phyloP scores from a whole-genome alignment of 1,140 invertebrate genomes.

The Brachionus asplanchnoidis region DNA sequence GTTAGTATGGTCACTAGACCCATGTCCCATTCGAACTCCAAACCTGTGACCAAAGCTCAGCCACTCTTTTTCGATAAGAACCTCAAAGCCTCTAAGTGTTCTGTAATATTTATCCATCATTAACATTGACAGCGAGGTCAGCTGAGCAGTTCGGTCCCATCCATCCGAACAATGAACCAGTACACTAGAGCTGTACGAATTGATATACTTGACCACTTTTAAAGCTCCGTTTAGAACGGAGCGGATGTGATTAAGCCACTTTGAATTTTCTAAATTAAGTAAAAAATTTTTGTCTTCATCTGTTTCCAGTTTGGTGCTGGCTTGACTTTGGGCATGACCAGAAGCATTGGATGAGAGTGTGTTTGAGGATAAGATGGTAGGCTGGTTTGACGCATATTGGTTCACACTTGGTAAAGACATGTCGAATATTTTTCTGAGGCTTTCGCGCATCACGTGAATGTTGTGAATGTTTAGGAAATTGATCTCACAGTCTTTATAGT shows the following conservation, averaged over 20 bases:
- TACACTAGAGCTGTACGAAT: slow-evolving; percentile 67
- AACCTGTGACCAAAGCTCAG: slow-evolving; percentile 94
- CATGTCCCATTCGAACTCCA: slow-evolving; percentile 53
- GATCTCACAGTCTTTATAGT: slow-evolving; percentile 98
- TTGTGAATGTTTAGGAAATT: slow-evolving; percentile 98
- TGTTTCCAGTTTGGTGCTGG: background rate
- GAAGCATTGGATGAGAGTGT: background rate
- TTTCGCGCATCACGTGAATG: slow-evolving; percentile 93
- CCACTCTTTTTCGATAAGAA: slow-evolving; percentile 88
- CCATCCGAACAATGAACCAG: slow-evolving; percentile 93
- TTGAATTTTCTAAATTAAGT: slow-evolving; percentile 64
- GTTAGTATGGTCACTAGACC: background rate
- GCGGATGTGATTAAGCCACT: slow-evolving; percentile 71
- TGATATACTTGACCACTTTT: background rate
- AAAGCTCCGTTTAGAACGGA: background rate
- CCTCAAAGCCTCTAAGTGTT: slow-evolving; percentile 84
- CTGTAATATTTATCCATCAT: slow-evolving; percentile 86
- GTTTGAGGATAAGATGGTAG: background rate
- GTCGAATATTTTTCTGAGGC: slow-evolving; percentile 69
- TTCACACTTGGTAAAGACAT: background rate
- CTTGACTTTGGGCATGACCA: background rate
- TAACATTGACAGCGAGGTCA: slow-evolving; percentile 84
- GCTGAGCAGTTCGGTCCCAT: slow-evolving; percentile 92
- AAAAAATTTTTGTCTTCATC: slow-evolving; percentile 22
- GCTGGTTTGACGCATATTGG: background rate